Conservation (phyloP, 2,888 invertebrate species). For the Schrankia costaestrigalis region DNA sequence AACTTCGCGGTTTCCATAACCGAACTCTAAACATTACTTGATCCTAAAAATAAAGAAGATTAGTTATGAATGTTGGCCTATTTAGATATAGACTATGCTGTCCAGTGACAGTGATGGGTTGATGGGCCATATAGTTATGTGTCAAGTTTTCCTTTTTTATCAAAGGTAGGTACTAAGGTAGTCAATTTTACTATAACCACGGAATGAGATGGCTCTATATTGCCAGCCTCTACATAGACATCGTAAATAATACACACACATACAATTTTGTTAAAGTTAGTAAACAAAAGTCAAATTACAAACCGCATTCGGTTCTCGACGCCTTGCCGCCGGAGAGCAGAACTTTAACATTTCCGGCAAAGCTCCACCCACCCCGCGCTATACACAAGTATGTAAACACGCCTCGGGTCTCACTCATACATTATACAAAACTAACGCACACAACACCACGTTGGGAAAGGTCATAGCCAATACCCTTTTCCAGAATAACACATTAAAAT, state of each 20-base stretch:
- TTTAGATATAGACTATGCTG: no score
- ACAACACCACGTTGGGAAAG: constrained; percentile 29
- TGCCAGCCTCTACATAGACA: no score
- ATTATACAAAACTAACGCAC: constrained; percentile 32
- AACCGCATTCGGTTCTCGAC: constrained; percentile 76
- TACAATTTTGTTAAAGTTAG: constrained; percentile 26
- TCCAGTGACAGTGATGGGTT: no score
- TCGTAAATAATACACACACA: neutral
- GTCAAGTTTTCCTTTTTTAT: no score
- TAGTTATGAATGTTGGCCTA: no score
- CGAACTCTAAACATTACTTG: no score
- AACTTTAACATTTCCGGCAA: constrained; percentile 80
- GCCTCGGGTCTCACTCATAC: constrained; percentile 24
- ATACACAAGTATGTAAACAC: constrained; percentile 16
- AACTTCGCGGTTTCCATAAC: no score
- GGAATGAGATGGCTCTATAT: no score
- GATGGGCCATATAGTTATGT: no score
- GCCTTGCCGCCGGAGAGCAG: constrained; percentile 79
- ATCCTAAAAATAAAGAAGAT: no score
- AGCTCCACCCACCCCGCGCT: constrained; percentile 34
- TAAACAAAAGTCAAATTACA: constrained; percentile 45
- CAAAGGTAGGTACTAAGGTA: no score
- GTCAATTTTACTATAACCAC: no score
- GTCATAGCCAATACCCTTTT: constrained; percentile 17
- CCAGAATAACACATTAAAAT: constrained; percentile 2